A percentile compares a stretch with the other conserved stretches of the same genome.
These are phyloP conservation scores for Sialia sialis DNA, from an alignment of 2,113 vertebrate genomes.

Conservation along the genomic window DNA sequence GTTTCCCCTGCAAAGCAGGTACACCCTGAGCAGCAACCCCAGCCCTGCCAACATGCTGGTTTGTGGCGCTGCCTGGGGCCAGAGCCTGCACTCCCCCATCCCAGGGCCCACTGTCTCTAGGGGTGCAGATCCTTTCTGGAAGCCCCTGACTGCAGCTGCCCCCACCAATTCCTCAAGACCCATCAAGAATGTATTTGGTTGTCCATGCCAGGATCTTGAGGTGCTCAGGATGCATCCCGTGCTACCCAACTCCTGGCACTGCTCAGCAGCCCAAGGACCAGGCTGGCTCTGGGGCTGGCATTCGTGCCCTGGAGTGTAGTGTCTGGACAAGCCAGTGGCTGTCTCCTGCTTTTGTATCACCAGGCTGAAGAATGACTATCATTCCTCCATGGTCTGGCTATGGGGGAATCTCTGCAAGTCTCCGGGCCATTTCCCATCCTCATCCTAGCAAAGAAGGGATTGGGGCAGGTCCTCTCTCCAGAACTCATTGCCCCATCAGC, in stretches of 20 bases:
- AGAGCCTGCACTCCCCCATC: neutral
- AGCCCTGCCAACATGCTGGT: neutral
- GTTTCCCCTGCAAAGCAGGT: neutral
- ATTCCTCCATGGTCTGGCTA: neutral
- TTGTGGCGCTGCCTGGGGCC: neutral
- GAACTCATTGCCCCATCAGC: neutral
- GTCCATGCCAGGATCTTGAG: fast-evolving
- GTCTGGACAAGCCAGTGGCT: neutral
- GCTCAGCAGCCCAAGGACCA: neutral
- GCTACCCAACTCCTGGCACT: neutral
- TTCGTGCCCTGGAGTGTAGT: neutral
- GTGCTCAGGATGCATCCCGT: neutral
- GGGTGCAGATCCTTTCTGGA: neutral
- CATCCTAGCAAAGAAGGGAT: neutral
- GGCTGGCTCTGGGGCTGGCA: neutral
- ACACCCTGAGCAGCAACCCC: neutral
- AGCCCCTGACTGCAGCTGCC: fast-evolving
- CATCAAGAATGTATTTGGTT: fast-evolving
- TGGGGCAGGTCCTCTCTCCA: neutral
- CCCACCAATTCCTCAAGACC: neutral
- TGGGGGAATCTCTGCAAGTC: neutral
- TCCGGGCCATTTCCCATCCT: neutral
- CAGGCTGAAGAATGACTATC: neutral
- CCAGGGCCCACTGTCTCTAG: fast-evolving
- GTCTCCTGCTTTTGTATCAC: fast-evolving